Evolutionary conservation across 2,888 invertebrate genomes (phyloP).

Genomic region (Pediacus dermestoides): DNA sequence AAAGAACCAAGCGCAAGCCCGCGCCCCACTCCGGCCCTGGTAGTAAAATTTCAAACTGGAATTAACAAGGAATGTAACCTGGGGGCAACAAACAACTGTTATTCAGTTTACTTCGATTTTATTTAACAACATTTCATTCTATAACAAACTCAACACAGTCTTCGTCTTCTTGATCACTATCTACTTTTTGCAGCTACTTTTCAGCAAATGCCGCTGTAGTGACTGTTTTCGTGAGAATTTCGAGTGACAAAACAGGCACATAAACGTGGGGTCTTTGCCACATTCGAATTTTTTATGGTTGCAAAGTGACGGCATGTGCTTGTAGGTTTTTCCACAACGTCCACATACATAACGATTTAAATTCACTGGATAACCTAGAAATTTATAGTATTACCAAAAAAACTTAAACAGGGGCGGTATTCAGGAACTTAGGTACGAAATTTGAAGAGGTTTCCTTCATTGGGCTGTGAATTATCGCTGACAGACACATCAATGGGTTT

Average conservation of each 20-base stretch:
- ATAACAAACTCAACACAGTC: no score
- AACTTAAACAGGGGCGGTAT: not conserved
- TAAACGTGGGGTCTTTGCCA: conserved; percentile 48
- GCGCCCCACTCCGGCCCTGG: no score
- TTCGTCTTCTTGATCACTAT: conserved; percentile 1
- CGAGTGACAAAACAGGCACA: conserved; percentile 41
- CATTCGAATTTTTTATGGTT: conserved; percentile 51
- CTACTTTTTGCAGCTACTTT: not conserved
- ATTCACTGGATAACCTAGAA: not conserved
- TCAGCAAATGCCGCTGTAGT: conserved; percentile 21
- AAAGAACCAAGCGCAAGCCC: no score
- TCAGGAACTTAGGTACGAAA: no score
- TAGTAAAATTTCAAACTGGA: no score
- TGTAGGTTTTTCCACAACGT: conserved; percentile 63
- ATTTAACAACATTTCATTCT: no score
- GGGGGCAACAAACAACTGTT: no score
- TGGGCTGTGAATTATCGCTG: no score
- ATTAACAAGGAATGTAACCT: no score
- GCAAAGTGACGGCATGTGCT: conserved; percentile 44
- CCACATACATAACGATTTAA: conserved; percentile 62
- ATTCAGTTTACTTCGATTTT: no score
- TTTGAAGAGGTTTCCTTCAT: no score
- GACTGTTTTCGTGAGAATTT: conserved; percentile 27
- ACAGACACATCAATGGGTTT: no score
- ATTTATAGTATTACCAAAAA: not conserved